Percentiles rank a stretch among this genome's conserved stretches.
Evolutionary conservation across 2,113 vertebrate genomes (phyloP).

Genomic region (Spea multiplicata): DNA sequence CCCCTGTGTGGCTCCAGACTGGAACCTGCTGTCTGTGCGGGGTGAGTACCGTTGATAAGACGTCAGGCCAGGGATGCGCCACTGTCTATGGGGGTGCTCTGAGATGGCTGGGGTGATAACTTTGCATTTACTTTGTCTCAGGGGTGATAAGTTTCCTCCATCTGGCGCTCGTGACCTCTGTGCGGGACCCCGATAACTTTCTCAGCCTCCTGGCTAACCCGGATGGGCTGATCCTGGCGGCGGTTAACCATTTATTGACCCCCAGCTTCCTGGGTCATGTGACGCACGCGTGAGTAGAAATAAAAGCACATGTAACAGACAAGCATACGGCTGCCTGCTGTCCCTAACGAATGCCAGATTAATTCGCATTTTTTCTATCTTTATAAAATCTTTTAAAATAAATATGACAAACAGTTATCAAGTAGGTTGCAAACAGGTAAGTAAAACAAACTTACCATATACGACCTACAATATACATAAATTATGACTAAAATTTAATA

Average conservation of each 20-base stretch:
- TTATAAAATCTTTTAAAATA: too few species aligned
- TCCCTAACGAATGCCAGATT: neutral
- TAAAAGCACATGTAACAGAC: neutral
- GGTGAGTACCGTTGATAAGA: conserved; percentile 53
- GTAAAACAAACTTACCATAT: too few species aligned
- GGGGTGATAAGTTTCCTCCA: conserved; percentile 65
- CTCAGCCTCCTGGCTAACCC: conserved; percentile 60
- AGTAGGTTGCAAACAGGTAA: too few species aligned
- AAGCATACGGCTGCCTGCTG: too few species aligned
- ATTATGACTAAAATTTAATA: too few species aligned
- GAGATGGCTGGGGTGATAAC: too few species aligned
- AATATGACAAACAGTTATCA: too few species aligned
- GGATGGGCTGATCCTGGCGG: conserved; percentile 57
- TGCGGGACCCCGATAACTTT: conserved; percentile 59
- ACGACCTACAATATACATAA: too few species aligned
- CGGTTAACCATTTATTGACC: conserved; percentile 62
- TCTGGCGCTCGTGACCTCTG: conserved; percentile 60
- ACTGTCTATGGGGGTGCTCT: neutral
- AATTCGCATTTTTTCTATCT: neutral
- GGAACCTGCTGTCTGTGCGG: conserved; percentile 70
- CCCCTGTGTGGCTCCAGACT: conserved; percentile 58
- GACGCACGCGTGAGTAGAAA: conserved; percentile 63
- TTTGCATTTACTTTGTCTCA: conserved; percentile 37
- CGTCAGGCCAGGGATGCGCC: rapidly evolving
- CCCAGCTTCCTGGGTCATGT: conserved; percentile 63